Percentiles rank a stretch among this genome's conserved stretches.
Conservation (phyloP, 64 coral and sea anemone genomes). For the Astreopora myriophthalma region DNA sequence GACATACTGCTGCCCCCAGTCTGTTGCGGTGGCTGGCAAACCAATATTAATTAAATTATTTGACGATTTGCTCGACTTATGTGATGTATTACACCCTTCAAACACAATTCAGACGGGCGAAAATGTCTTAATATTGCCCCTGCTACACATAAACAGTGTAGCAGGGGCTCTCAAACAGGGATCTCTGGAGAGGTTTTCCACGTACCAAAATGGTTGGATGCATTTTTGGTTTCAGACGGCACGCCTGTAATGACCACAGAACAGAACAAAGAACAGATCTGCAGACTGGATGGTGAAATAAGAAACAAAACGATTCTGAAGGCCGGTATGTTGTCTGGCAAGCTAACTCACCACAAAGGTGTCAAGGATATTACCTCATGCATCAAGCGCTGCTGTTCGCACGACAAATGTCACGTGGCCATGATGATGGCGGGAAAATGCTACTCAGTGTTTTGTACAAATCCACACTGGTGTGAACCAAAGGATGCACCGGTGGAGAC, state of each 20-base stretch:
- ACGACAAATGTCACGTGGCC: constrained; percentile 86
- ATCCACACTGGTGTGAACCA: constrained; percentile 81
- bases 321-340: constrained; percentile 94
- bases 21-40: too few relatives aligned
- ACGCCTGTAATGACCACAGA: constrained; percentile 66
- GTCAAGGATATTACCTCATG: constrained; percentile 81
- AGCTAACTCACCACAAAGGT: constrained; percentile 78
- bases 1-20: too few relatives aligned
- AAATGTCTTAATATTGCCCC: too few relatives aligned
- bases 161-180: too few relatives aligned
- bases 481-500: constrained; percentile 81
- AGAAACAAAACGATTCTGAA: constrained; percentile 81
- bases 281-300: constrained; percentile 85
- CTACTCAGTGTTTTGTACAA: constrained; percentile 85
- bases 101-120: too few relatives aligned
- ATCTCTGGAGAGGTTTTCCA: too few relatives aligned
- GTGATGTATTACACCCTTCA: too few relatives aligned
- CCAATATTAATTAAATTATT: too few relatives aligned
- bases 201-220: not conserved
- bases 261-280: constrained; percentile 69
- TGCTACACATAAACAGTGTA: too few relatives aligned
- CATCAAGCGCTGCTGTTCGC: constrained; percentile 79
- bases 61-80: too few relatives aligned
- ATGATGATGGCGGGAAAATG: constrained; percentile 91
- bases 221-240: constrained; percentile 53